phyloP scores from a whole-genome alignment of 2,113 vertebrate genomes.

The Xerus inauris region DNA sequence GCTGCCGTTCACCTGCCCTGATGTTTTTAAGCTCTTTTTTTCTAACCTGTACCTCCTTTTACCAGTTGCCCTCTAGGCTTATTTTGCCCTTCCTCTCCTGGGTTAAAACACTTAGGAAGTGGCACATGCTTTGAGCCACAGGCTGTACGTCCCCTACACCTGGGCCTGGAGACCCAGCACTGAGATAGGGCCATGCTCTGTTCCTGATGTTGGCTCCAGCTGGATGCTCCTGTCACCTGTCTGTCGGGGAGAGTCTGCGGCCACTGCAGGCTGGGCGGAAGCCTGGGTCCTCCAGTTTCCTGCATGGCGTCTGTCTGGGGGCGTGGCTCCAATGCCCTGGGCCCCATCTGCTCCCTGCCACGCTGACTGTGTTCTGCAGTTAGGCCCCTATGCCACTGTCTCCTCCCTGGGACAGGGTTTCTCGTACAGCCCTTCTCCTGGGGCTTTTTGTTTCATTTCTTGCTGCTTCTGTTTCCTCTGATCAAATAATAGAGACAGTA shows the following conservation, averaged over 20 bases:
- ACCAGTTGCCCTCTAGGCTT: background rate
- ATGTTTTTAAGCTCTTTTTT: background rate
- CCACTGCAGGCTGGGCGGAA: background rate
- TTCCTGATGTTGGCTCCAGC: background rate
- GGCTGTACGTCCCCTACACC: no score
- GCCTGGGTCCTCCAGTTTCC: background rate
- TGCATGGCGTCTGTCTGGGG: accelerated
- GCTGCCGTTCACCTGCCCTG: background rate
- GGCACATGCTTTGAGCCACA: accelerated
- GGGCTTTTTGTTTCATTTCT: background rate
- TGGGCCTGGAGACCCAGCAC: no score
- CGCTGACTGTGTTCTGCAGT: background rate
- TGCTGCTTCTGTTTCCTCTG: background rate
- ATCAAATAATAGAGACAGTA: background rate
- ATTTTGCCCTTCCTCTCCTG: background rate
- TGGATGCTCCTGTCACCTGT: no score
- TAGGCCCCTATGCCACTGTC: background rate
- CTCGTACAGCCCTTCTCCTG: background rate
- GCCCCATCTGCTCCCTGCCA: background rate
- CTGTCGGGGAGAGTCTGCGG: no score
- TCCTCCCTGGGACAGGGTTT: background rate
- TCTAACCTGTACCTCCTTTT: background rate
- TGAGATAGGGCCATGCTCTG: no score
- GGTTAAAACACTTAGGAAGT: background rate
- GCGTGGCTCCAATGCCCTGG: no score